Evolutionary conservation across 2,888 invertebrate species (phyloP).

Genomic region (Mythimna vitellina): DNA sequence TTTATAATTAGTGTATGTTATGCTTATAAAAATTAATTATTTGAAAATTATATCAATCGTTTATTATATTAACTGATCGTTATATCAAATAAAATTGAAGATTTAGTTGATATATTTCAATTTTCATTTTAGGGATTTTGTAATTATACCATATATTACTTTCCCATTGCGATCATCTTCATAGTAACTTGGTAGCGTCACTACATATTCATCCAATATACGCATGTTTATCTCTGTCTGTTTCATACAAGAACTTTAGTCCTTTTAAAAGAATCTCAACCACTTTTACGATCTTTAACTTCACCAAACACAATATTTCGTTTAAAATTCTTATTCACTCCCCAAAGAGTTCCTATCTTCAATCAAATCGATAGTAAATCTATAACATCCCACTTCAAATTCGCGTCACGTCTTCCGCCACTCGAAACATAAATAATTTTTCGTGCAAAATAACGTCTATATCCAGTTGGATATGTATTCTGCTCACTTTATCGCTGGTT

Average conservation of each 20-base stretch:
- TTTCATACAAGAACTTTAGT: background rate
- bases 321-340: constrained; percentile 18
- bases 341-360: constrained; percentile 42
- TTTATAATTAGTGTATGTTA: no score
- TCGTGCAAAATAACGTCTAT: constrained; percentile 57
- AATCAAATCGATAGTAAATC: constrained; percentile 55
- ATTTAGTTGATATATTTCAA: no score
- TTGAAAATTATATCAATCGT: no score
- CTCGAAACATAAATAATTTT: constrained; percentile 59
- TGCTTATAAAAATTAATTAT: no score
- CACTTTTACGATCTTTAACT: background rate
- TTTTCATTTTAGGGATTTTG: no score
- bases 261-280: background rate
- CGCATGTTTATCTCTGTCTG: background rate
- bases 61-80: no score
- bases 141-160: no score
- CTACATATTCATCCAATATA: background rate
- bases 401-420: constrained; percentile 46
- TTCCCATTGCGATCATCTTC: background rate
- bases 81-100: no score
- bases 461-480: constrained; percentile 50
- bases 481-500: constrained; percentile 44
- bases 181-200: background rate
- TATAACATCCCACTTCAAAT: constrained; percentile 42
- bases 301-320: constrained; percentile 9